phyloP scores from a whole-genome alignment of 2,888 invertebrate genomes.

The Sesamia inferens region DNA sequence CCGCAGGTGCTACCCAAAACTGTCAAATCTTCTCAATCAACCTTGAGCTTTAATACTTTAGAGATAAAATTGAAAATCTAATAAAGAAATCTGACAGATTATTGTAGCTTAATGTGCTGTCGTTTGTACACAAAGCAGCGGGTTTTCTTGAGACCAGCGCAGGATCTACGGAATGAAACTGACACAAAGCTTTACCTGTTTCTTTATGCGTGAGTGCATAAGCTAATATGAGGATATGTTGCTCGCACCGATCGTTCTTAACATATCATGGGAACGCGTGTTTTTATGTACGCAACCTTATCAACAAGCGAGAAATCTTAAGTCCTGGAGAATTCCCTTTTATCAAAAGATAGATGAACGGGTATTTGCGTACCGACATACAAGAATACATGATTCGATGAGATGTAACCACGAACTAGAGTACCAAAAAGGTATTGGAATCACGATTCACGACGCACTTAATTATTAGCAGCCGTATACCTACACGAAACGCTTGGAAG shows the following conservation, averaged over 20 bases:
- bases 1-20: too few relatives aligned
- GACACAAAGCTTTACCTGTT: not conserved
- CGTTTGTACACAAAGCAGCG: not conserved
- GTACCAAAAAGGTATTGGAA: slow-evolving; percentile 22
- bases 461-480: slow-evolving; percentile 23
- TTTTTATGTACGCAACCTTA: not conserved
- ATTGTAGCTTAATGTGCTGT: too few relatives aligned
- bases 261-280: not conserved
- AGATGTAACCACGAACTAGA: slow-evolving; percentile 2
- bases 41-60: too few relatives aligned
- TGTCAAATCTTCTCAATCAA: too few relatives aligned
- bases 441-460: slow-evolving; percentile 32
- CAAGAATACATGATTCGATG: slow-evolving; percentile 3
- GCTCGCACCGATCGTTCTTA: not conserved
- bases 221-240: not conserved
- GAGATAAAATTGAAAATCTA: too few relatives aligned
- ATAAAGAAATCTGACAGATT: too few relatives aligned
- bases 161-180: not conserved
- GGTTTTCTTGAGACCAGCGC: not conserved
- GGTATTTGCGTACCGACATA: not conserved
- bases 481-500: slow-evolving; percentile 20
- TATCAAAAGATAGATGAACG: not conserved
- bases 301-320: not conserved
- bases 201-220: not conserved
- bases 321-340: not conserved